phyloP scores from a whole-genome alignment of 2,113 vertebrate species.

The Gallinago paraguaiae region DNA sequence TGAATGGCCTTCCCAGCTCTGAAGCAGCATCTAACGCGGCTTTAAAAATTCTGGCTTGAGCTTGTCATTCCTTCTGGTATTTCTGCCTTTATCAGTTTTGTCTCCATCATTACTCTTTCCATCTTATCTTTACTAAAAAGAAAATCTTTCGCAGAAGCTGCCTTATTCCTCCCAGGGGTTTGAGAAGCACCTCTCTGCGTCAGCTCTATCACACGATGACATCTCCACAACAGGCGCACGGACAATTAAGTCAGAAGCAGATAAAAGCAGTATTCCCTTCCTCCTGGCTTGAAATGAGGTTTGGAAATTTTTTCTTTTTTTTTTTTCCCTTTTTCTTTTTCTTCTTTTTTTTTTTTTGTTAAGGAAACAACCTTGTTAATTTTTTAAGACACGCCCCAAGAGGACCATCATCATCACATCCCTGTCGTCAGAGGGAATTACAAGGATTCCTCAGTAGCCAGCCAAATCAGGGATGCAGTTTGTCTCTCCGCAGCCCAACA shows the following conservation, averaged over 20 bases:
- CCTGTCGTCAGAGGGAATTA: not conserved
- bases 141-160: not conserved
- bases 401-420: not conserved
- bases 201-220: rapidly evolving
- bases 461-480: not conserved
- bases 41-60: not conserved
- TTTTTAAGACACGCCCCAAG: not conserved
- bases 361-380: not conserved
- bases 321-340: no score
- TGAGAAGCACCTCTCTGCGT: not conserved
- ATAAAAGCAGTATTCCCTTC: not conserved
- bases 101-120: not conserved
- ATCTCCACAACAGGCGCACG: not conserved
- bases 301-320: not conserved
- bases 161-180: not conserved
- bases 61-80: not conserved
- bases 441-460: not conserved
- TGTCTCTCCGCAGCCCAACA: not conserved
- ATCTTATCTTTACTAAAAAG: not conserved
- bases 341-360: not conserved
- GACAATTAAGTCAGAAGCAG: not conserved
- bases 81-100: not conserved
- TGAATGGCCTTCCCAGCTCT: not conserved
- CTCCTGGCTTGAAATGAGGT: not conserved
- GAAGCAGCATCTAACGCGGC: not conserved